Percentiles rank a stretch among this genome's conserved stretches.
phyloP scores from a whole-genome alignment of 2,888 invertebrate genomes.

The Nyleta sp. region DNA sequence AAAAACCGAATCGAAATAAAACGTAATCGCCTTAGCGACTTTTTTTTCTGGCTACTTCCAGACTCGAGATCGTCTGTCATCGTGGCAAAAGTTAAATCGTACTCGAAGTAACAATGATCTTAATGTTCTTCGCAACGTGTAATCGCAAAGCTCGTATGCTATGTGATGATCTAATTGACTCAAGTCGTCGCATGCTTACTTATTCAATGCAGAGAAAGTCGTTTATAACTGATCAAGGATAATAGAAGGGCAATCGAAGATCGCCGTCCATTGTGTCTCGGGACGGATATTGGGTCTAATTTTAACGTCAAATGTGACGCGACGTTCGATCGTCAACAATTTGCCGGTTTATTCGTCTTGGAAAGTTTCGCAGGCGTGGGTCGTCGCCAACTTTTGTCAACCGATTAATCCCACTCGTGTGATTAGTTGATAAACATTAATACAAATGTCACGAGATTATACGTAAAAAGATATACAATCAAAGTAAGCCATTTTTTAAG shows the following conservation, averaged over 20 bases:
- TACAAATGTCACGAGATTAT: neutral
- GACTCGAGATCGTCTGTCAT: too few species aligned
- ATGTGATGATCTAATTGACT: conserved; percentile 50
- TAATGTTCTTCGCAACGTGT: too few species aligned
- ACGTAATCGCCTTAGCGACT: neutral
- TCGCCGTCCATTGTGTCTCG: conserved; percentile 38
- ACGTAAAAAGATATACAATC: neutral
- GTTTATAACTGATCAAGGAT: conserved; percentile 68
- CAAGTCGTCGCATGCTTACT: conserved; percentile 22
- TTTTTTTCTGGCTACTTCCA: neutral
- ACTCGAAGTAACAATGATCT: too few species aligned
- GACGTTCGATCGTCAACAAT: conserved; percentile 28
- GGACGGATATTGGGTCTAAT: conserved; percentile 44
- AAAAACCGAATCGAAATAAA: too few species aligned
- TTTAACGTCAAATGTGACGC: conserved; percentile 30
- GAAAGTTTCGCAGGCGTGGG: conserved; percentile 32
- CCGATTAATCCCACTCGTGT: conserved; percentile 13
- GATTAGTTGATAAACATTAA: neutral
- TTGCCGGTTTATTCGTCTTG: conserved; percentile 23
- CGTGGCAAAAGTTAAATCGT: too few species aligned
- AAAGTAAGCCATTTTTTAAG: neutral
- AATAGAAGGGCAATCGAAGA: conserved; percentile 64
- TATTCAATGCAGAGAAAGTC: conserved; percentile 66
- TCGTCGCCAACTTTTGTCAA: conserved; percentile 5
- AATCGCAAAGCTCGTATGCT: too few species aligned